Evolutionary conservation across 2,113 vertebrate species (phyloP), one percentile per base, ranked within the genome.

Genomic region (Barnardius zonarius): DNA sequence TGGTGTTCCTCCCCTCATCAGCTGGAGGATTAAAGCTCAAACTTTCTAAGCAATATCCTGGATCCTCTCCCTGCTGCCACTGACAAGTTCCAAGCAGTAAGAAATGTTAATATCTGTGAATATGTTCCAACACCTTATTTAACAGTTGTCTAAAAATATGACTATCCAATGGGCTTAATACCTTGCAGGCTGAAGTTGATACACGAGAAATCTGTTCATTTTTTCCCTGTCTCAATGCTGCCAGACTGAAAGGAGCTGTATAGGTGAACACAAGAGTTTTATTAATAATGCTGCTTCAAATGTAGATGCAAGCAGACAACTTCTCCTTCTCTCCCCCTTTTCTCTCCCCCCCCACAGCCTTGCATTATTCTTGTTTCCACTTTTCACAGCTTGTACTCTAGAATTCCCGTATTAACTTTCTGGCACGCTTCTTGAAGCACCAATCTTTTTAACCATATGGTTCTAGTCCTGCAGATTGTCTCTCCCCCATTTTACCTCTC

Each of bases 391-490:
- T 88, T 90, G 33, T 43, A 44, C 83, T 95, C 70, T 37, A 3
- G 72, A 80, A 92, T 87, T 31, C 81, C 55, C 78, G 68, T 2
- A 35, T 75, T 89, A 62, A 75, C 61, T 93, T 11, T 27, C 80
- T 88, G 90, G 88, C 88, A 82, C 5, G 23, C 51, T 79, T 20
- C 22, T 30, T 10, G 57, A 41, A 33, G 92, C 66, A 0, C 61
- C 76, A 52, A 64, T 39, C 92, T 95, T 66, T 30, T 19, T 57
- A 83, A 79, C 89, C 93, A 94, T 94, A 94, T 93, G 90, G 92
- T 91, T 79, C 86, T 13, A 94, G 93, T 96, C 92, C 92, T 51
- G 92, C 95, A 96, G 91, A 89, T 89, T 91, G 83, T 75, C 90
- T 96, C 83, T 92, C 91, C 87, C 76, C 67, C 90, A 13, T 83